Evolutionary conservation across 2,113 vertebrate genomes (phyloP).

Genomic region (Eclectus roratus): DNA sequence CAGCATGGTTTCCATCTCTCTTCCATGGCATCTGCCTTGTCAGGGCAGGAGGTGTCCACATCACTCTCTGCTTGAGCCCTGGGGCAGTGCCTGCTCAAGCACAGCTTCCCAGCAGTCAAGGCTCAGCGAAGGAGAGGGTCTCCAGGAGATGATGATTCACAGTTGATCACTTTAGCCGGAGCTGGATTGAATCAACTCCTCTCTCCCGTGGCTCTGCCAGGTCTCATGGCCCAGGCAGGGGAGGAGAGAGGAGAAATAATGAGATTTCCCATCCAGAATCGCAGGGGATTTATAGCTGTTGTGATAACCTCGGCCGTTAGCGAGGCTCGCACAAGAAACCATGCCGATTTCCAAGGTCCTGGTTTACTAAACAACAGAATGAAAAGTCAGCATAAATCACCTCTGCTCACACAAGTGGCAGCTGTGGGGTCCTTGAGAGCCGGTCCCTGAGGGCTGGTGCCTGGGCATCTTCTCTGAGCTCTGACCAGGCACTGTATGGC

Average conservation of each 20-base stretch:
- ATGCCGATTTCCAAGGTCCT: conserved; percentile 46
- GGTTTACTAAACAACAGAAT: conserved; percentile 54
- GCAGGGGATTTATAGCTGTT: conserved; percentile 71
- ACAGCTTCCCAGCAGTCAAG: neutral
- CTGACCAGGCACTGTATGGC: neutral
- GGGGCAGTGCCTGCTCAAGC: neutral
- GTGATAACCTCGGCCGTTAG: conserved; percentile 67
- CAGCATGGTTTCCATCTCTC: neutral
- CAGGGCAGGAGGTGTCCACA: neutral
- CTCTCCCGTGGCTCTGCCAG: conserved; percentile 55
- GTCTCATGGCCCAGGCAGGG: conserved; percentile 47
- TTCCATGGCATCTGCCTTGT: neutral
- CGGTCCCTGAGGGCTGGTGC: neutral
- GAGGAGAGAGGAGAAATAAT: conserved; percentile 62
- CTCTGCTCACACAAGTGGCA: conserved; percentile 21
- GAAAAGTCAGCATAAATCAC: conserved; percentile 54
- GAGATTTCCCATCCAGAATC: conserved; percentile 70
- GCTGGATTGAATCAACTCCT: conserved; percentile 60
- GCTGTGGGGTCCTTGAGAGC: neutral
- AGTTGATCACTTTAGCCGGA: conserved; percentile 31
- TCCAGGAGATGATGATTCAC: conserved; percentile 46
- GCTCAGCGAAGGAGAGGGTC: neutral
- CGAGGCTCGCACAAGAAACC: conserved; percentile 34
- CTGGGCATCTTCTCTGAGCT: rapidly evolving
- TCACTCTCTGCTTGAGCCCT: neutral